Evolutionary conservation across 2,113 vertebrate species (phyloP), one percentile per base, ranked within the genome.

Genomic region (Onychostoma macrolepis): DNA sequence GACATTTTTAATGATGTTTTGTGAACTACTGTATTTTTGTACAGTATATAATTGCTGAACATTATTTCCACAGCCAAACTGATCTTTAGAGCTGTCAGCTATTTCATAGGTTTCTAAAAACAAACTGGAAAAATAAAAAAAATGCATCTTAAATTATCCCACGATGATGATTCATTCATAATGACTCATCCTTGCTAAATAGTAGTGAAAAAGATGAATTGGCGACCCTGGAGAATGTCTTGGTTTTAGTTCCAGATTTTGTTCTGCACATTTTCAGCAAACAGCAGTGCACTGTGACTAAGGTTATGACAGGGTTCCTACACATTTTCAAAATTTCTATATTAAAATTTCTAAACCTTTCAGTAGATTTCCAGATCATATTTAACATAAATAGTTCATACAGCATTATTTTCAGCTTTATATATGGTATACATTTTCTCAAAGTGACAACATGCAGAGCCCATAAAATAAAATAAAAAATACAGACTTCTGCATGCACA

Each of bases 41-140:
- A n/a, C n/a, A n/a, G n/a, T n/a, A 36, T 4, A 4, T 56, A 24
- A 24, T 6, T 38, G 24, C 56, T 19, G 36, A 63, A 41, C 36
- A 63, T 80, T 80, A 63, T 63, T 63, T 80, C 38, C 33, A 80
- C 77, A 19, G 12, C 15, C 33, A 65, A n/a, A 26, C 24, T 41
- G 33, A 80, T 11, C 79, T 28, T 81, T 81, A 81, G 6, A 17
- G n/a, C 36, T 11, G 79, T 43, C 58, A 65, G 36, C 24, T 81
- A 43, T 80, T 21, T 41, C 56, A n/a, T 3, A 80, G 12, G 56
- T 41, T 63, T 80, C 33, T 61, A 6, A 74, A 50, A 75, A 45
- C 41, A 76, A 45, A 75, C 24, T 1, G 10, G 24, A 12, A n/a
- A 61, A 24, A 53, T 4, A 5, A 36, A 38, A 58, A 4, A 8